Evolutionary conservation across 2,797 vertebrate species (phyloP), one percentile per base, ranked within the genome.

Genomic region (Channallabes apus): DNA sequence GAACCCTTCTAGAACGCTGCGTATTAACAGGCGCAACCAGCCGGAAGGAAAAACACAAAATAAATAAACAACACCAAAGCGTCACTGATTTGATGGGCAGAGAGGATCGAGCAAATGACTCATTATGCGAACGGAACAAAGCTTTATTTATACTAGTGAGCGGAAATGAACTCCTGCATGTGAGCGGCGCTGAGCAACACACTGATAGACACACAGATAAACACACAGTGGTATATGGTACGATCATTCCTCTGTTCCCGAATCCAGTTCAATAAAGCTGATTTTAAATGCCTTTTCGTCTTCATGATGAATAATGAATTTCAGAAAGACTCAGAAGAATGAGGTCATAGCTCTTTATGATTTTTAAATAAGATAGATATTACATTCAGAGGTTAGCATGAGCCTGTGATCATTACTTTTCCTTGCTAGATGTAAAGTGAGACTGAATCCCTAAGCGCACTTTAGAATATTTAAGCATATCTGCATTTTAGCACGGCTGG

Each of bases 141-240:
- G 69, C 69, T 82, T 84, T 82, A 76, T 84, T 87, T 51, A 65
- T 67, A 18, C 69, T 27, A 32, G 69, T 62, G 2, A 58, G 78
- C 85, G 61, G 86, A 84, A 84, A 84, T 69, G 69, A 82, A 75
- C 80, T 35, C 78, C 46, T 59, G 72, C 62, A 65, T 62, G 32
- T 58, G 22, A 54, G 32, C 64, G 27, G 56, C 15, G 76, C 58
- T 51, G 67, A 79, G 68, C 81, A 56, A 79, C 77, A 82, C 77
- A 51, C 72, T 71, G 85, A 78, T 80, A 54, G 51, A 54, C 12
- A 61, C 59, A 73, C 46, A 59, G 82, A 84, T 67, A 72, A 73
- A 65, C 29, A 12, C 62, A 61, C 24, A 17, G 22, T 61, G 41
- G 41, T 38, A 56, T 51, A 29, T 2, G 7, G 65, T 17, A 22